Evolutionary conservation across 2,888 invertebrate species (phyloP).

Genomic region (Andrena praecox): DNA sequence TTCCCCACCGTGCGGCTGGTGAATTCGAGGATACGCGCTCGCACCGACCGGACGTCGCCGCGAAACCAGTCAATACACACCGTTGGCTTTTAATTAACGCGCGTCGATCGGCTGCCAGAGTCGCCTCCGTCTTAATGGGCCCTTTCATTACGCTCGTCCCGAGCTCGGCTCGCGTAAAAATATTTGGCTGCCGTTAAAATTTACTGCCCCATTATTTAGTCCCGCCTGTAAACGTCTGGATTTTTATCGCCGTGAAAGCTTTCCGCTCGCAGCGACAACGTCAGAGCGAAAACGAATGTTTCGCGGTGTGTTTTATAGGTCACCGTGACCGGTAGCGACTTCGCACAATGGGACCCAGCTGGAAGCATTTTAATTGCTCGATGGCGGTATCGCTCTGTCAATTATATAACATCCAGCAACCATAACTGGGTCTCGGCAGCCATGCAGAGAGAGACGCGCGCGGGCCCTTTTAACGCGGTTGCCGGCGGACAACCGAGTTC

Average conservation of each 20-base stretch:
- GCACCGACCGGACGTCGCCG: constrained; percentile 30
- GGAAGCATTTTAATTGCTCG: constrained; percentile 37
- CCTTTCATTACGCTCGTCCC: not conserved
- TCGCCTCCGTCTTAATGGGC: not conserved
- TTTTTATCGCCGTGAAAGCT: not conserved
- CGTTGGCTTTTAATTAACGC: constrained; percentile 57
- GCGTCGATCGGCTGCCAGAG: constrained; percentile 27
- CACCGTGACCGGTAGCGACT: constrained; percentile 21
- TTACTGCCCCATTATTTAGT: constrained; percentile 9
- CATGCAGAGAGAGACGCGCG: constrained; percentile 27
- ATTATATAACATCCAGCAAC: constrained; percentile 51
- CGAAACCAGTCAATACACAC: constrained; percentile 35
- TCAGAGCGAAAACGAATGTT: constrained; percentile 20
- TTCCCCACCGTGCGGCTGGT: too few relatives aligned
- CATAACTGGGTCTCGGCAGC: constrained; percentile 50
- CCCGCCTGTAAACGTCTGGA: not conserved
- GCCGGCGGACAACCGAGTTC: constrained; percentile 43
- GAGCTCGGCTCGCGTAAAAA: constrained; percentile 1
- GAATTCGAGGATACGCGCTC: constrained; percentile 20
- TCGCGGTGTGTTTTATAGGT: constrained; percentile 16
- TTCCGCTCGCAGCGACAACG: not conserved
- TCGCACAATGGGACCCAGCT: constrained; percentile 26
- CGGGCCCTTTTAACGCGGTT: constrained; percentile 27
- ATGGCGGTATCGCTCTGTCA: constrained; percentile 46
- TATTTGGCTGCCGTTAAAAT: constrained; percentile 8